Base-by-base conservation (phyloP, 1,140 invertebrate genomes). In the Phymorhynchus buccinoides region DNA sequence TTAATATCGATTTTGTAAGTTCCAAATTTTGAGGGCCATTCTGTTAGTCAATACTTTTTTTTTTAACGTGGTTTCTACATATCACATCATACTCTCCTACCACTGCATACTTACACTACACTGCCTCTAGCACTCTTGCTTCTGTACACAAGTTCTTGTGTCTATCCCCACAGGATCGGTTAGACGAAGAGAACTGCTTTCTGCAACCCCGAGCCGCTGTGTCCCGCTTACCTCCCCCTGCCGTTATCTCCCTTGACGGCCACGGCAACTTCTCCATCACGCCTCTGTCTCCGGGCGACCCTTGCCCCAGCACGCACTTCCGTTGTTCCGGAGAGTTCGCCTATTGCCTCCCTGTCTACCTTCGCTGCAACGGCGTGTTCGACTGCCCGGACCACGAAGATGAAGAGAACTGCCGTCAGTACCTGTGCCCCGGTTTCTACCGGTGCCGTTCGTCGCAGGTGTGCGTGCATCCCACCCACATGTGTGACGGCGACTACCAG, bases 401-500 rank as follows among this genome's bases (percentile, higher is more conserved):
- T n/a, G 81, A 83, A 35, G 66, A n/a, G 27, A 35, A 71, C 35
- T 83, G 81, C n/a, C 22, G 39, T n/a, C 35, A 71, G 1, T 71
- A 83, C 39, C 56, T 32, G 27, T 83, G 81, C 30, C 81, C 81
- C n/a, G 66, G 81, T 4, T 83, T 83, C 56, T 83, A 71, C n/a
- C 56, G 81, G 37, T 83, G 81, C 32, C 81, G 62, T 27, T 30
- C 56, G 27, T 83, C 81, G n/a, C 71, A n/a, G 81, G 85, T 86
- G 85, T 86, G 86, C 42, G 32, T 86, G 32, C 82, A 84, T 32
- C 62, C 37, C 16, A 42, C 79, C 9, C 82, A 86, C 83, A 27
- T 86, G n/a, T 86, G 86, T 66, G 86, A 86, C 48, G 83, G 79
- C 1, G 32, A 68, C 42, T 86, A 80, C 78, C 86, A 86, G 32